Base-by-base conservation (phyloP, 2,113 vertebrate species). In the Aspiorhynchus laticeps region DNA sequence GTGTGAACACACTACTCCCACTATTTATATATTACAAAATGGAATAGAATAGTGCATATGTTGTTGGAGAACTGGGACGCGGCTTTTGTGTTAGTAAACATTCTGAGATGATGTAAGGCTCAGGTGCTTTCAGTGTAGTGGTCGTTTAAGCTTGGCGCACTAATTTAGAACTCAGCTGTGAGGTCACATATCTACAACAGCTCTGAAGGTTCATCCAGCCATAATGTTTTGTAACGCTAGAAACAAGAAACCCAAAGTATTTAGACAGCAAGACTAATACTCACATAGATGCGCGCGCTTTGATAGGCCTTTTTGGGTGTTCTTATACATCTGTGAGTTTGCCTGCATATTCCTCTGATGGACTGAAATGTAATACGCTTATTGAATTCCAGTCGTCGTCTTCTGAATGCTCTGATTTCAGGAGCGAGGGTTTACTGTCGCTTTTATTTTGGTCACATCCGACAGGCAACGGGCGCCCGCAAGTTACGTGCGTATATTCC, bases 401-500 rank as follows among this genome's bases (percentile, higher is more conserved):
- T 28, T 95, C 96, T 24, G 95, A 92, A 80, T 94, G 95, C 43
- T 97, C 97, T 1, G 96, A 94, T 86, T 96, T 97, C 87, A 93
- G 95, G 74, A 97, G 94, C 19, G 96, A 96, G 63, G 90, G 93
- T 87, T 91, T 95, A 67, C 95, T 96, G 81, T 95, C 95, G 0
- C 90, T 94, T 63, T 95, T 96, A 87, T 94, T 96, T 85, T 94
- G 91, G 80, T 98, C 96, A 0, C 93, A 94, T 4, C 94, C 91
- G 0, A 95, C 92, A 8, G 91, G 87, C 48, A 92, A 92, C 4
- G 93, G 96, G 79, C 97, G 97, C n/a, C 96, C 97, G 14, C 97
- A 99, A 0, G 97, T 98, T 87, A 98, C 97, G 0, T 99, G 98
- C 0, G 96, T 95, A 31, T 97, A 98, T 86, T 97, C 95, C 41